Evolutionary conservation across 2,113 vertebrate species (phyloP), one percentile per base, ranked within the genome.

Genomic region (Elephantulus edwardii): DNA sequence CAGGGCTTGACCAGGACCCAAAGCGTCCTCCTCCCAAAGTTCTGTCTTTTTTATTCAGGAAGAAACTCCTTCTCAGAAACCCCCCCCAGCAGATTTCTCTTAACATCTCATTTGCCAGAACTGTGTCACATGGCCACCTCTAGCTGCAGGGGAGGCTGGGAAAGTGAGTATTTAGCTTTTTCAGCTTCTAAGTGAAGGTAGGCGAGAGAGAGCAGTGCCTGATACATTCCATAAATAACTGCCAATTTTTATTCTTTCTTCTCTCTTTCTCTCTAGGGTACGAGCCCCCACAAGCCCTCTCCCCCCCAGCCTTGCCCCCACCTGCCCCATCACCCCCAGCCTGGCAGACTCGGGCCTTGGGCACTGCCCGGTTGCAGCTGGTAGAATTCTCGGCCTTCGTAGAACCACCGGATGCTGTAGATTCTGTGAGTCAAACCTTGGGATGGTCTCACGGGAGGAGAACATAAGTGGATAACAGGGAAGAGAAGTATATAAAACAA

Each of bases 381-480:
- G 97, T 97, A 75, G 97, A 97, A 76, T 97, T 97, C 83, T 97
- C 97, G 0, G 97, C 97, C 26, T 97, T 97, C 79, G 96, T 97
- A 94, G 97, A 97, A 75, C 97, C 95, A 1, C 97, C 95, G 0
- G 95, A 96, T 60, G 97, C 97, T 81, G 96, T 89, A 46, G 96
- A 97, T 68, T 92, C 96, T 83, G 97, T 97, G 93, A 97, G 97
- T 96, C n/a, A 13, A 35, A 70, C 40, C 87, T 85, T 58, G 40
- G 54, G 44, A 44, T 33, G 13, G 50, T 84, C 14, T 3, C 11
- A n/a, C 50, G 8, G 70, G 42, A 22, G 62, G 9, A 83, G 60
- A 48, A 54, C 19, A 19, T 3, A 38, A 35, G 72, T 81, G 11
- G 33, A 17, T 58, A 22, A 38, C 4, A 8, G 38, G n/a, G 72